Evolutionary conservation across 2,113 vertebrate genomes (phyloP).

Genomic region (Monarcha castaneiventris): DNA sequence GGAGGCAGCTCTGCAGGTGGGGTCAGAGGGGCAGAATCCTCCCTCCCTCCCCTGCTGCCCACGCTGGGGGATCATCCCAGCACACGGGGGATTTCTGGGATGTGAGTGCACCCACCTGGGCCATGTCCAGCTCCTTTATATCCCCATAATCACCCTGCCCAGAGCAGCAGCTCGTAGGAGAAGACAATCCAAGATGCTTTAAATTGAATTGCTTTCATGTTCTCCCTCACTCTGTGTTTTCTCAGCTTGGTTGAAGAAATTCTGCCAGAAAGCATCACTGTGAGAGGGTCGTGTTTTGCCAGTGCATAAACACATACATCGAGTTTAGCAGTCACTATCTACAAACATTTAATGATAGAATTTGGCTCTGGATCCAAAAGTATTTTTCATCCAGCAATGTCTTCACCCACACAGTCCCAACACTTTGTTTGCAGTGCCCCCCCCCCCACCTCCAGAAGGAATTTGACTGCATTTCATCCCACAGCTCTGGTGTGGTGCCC

Average conservation of each 20-base stretch:
- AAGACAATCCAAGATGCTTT: neutral
- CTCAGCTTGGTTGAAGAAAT: neutral
- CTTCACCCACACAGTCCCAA: neutral
- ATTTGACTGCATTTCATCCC: neutral
- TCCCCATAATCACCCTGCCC: neutral
- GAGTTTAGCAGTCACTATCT: neutral
- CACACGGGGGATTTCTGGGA: neutral
- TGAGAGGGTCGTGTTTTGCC: neutral
- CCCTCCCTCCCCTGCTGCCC: neutral
- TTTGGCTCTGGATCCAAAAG: neutral
- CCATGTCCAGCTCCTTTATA: neutral
- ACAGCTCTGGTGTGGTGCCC: neutral
- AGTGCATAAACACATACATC: neutral
- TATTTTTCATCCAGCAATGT: neutral
- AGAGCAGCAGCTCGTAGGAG: neutral
- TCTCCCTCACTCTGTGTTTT: neutral
- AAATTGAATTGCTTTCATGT: neutral
- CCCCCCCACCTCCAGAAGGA: neutral
- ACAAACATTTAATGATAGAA: neutral
- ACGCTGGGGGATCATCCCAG: neutral
- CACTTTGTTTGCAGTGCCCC: neutral
- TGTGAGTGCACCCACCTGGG: too few species aligned
- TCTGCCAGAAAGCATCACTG: neutral
- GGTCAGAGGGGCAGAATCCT: neutral
- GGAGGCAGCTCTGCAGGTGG: neutral